phyloP scores from a whole-genome alignment of 2,113 vertebrate genomes.

The Rhineura floridana region DNA sequence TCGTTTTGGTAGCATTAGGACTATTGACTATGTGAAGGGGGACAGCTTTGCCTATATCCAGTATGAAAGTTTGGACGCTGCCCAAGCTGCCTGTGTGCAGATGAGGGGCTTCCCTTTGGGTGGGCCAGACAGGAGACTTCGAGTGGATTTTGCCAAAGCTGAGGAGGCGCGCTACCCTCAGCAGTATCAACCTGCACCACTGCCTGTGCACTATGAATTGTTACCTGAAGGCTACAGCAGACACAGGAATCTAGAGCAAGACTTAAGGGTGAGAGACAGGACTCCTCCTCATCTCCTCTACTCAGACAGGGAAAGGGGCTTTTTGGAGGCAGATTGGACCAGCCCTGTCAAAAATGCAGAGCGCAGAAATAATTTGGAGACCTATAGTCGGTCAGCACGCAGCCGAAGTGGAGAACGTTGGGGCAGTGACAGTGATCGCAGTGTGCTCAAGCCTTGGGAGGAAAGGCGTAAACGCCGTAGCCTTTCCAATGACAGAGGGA shows the following conservation, averaged over 20 bases:
- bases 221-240: slow-evolving; percentile 85
- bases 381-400: slow-evolving; percentile 83
- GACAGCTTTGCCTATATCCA: slow-evolving; percentile 98
- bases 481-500: slow-evolving; percentile 80
- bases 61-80: slow-evolving; percentile 94
- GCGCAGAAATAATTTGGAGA: slow-evolving; percentile 82
- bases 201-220: slow-evolving; percentile 88
- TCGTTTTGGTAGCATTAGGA: slow-evolving; percentile 95
- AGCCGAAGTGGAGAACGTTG: slow-evolving; percentile 92
- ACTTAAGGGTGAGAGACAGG: slow-evolving; percentile 87
- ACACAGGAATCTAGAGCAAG: slow-evolving; percentile 90
- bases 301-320: slow-evolving; percentile 83
- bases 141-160: slow-evolving; percentile 96
- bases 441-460: slow-evolving; percentile 77
- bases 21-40: slow-evolving; percentile 96
- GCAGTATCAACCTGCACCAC: slow-evolving; percentile 82
- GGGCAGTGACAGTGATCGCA: slow-evolving; percentile 81
- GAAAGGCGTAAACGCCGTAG: slow-evolving; percentile 88
- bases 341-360: slow-evolving; percentile 87
- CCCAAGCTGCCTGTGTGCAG: slow-evolving; percentile 93
- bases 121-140: slow-evolving; percentile 86
- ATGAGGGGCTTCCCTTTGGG: slow-evolving; percentile 96
- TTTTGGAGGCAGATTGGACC: slow-evolving; percentile 85
- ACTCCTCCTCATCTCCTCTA: slow-evolving; percentile 87
- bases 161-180: slow-evolving; percentile 88